A percentile compares a stretch with the other conserved stretches of the same genome.
These are phyloP conservation scores for Salvator merianae DNA, from an alignment of 2,113 vertebrate species.

Conservation along the genomic window DNA sequence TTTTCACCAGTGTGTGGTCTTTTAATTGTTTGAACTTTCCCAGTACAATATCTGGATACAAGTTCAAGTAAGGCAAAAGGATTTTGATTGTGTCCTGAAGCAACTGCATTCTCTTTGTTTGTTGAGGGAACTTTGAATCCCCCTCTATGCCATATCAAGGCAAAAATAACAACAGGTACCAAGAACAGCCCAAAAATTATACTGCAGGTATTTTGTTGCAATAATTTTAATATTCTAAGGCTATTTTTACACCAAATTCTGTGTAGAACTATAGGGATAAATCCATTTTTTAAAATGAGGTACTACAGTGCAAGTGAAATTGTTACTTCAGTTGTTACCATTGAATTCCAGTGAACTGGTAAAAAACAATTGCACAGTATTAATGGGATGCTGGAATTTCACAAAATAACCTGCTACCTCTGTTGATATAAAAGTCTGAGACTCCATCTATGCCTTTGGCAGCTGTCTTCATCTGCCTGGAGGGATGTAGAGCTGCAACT, in stretches of 20 bases:
- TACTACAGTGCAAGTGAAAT: constrained; percentile 66
- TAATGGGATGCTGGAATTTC: not conserved
- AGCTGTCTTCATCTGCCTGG: no score
- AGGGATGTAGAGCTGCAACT: no score
- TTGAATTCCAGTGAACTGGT: constrained; percentile 48
- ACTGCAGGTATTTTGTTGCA: constrained; percentile 84
- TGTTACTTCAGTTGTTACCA: constrained; percentile 71
- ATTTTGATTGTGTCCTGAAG: constrained; percentile 80
- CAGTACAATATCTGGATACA: constrained; percentile 54
- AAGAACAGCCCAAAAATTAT: constrained; percentile 82
- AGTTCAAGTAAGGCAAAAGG: constrained; percentile 78
- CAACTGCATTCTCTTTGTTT: constrained; percentile 97
- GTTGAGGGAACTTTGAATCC: constrained; percentile 85
- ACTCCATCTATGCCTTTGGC: not conserved
- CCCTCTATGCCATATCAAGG: constrained; percentile 74
- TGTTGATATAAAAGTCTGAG: not conserved
- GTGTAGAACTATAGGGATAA: constrained; percentile 81
- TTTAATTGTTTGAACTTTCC: constrained; percentile 74
- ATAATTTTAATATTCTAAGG: constrained; percentile 84
- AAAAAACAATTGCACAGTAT: constrained; percentile 65
- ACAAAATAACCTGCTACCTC: no score
- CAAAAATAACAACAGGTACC: constrained; percentile 76
- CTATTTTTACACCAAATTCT: constrained; percentile 84
- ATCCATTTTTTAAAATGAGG: constrained; percentile 74
- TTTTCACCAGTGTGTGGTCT: constrained; percentile 70